Percentiles rank a stretch among this genome's conserved stretches.
phyloP scores from a whole-genome alignment of 2,113 vertebrate genomes.

The Xenopus borealis region DNA sequence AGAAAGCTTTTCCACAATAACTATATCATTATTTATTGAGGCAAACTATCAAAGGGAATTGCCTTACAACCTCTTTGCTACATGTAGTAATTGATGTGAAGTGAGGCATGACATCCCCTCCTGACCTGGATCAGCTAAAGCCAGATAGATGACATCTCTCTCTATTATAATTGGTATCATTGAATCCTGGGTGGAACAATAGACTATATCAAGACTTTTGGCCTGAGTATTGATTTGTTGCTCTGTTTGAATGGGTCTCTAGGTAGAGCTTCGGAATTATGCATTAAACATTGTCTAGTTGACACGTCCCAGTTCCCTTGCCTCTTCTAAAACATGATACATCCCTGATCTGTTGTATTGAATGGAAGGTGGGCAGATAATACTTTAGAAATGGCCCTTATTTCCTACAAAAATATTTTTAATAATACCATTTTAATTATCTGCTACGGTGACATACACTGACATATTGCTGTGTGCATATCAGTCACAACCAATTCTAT shows the following conservation, averaged over 20 bases:
- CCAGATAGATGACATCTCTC: conserved; percentile 89
- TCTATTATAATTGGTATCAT: conserved; percentile 96
- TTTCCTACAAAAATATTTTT: no score
- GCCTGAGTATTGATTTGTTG: conserved; percentile 79
- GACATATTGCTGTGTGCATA: no score
- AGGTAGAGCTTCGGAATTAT: conserved; percentile 26
- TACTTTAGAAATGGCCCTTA: neutral
- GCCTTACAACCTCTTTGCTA: conserved; percentile 73
- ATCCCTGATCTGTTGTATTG: conserved; percentile 17
- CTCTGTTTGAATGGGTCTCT: conserved; percentile 38
- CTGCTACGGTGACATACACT: no score
- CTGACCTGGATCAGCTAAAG: conserved; percentile 77
- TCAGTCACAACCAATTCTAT: no score
- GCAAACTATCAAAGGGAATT: conserved; percentile 71
- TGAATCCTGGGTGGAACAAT: conserved; percentile 75
- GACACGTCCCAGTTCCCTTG: conserved; percentile 33
- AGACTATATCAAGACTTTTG: conserved; percentile 71
- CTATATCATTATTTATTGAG: conserved; percentile 81
- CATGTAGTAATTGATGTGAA: conserved; percentile 92
- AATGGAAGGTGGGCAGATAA: neutral
- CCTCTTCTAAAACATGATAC: conserved; percentile 32
- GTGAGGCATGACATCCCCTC: conserved; percentile 69
- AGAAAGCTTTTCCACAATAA: conserved; percentile 63
- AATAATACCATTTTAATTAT: no score
- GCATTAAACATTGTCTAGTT: conserved; percentile 35